These are phyloP conservation scores for Agriopis marginaria DNA, from an alignment of 2,888 invertebrate species.

Conservation along the genomic window DNA sequence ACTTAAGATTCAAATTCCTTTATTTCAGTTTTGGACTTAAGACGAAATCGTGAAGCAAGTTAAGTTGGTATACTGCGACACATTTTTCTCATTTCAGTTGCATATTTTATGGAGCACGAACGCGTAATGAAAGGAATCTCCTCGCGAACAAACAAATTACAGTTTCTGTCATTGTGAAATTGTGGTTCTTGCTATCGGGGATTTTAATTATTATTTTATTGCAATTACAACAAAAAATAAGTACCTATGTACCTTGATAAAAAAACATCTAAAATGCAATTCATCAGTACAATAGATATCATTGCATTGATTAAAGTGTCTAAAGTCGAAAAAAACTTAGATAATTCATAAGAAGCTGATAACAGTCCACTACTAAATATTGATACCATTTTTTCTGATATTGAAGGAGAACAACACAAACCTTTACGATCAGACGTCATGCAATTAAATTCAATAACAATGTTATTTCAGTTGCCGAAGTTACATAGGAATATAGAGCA, in stretches of 20 bases:
- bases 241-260: background rate
- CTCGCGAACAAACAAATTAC: slow-evolving; percentile 76
- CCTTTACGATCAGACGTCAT: slow-evolving; percentile 57
- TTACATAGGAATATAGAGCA: slow-evolving; percentile 10
- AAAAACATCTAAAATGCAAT: background rate
- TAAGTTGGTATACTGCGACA: slow-evolving; percentile 73
- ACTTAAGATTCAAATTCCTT: slow-evolving; percentile 47
- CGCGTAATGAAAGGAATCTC: slow-evolving; percentile 80
- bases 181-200: slow-evolving; percentile 42
- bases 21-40: slow-evolving; percentile 30
- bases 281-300: background rate
- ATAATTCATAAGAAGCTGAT: background rate
- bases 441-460: slow-evolving; percentile 63
- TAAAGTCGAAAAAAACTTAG: background rate
- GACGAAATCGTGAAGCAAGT: slow-evolving; percentile 41
- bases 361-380: slow-evolving; percentile 4
- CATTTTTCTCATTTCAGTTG: slow-evolving; percentile 84
- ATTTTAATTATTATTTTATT: background rate
- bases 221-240: background rate
- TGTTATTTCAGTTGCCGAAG: slow-evolving; percentile 17
- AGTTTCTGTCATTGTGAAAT: slow-evolving; percentile 63
- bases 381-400: slow-evolving; percentile 7
- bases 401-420: slow-evolving; percentile 41
- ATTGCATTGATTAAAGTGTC: background rate
- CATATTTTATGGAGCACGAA: slow-evolving; percentile 82